phyloP scores from a whole-genome alignment of 1,140 invertebrate species.

The Metopolophium dirhodum region DNA sequence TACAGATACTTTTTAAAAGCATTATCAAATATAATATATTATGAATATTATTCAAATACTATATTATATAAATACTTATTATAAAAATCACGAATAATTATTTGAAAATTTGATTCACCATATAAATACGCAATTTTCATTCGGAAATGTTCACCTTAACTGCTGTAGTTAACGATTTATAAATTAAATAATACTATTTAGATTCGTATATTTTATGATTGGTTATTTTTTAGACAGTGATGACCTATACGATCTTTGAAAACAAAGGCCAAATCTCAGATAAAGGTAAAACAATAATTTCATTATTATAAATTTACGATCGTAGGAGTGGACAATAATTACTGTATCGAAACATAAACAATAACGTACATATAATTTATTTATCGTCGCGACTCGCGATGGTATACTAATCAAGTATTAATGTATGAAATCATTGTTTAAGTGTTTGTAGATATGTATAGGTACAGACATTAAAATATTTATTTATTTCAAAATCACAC shows the following conservation, averaged over 20 bases:
- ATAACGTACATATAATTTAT: not conserved
- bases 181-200: not conserved
- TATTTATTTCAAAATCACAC: not conserved
- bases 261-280: not conserved
- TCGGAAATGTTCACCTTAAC: not conserved
- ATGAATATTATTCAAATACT: not conserved
- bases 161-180: not conserved
- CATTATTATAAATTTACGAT: not conserved
- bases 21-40: not conserved
- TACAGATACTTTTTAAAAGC: too few species aligned
- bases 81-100: not conserved
- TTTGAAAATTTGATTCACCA: not conserved
- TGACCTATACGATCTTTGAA: not conserved
- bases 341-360: not conserved
- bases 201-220: not conserved
- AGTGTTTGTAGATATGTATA: not conserved
- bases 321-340: not conserved
- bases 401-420: slow-evolving; percentile 1
- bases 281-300: not conserved
- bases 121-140: not conserved
- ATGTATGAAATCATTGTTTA: not conserved
- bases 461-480: not conserved
- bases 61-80: not conserved
- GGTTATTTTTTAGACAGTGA: slow-evolving; percentile 6
- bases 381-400: not conserved